Base-by-base conservation (phyloP, 2,113 vertebrate species). In the Leucoraja erinaceus region DNA sequence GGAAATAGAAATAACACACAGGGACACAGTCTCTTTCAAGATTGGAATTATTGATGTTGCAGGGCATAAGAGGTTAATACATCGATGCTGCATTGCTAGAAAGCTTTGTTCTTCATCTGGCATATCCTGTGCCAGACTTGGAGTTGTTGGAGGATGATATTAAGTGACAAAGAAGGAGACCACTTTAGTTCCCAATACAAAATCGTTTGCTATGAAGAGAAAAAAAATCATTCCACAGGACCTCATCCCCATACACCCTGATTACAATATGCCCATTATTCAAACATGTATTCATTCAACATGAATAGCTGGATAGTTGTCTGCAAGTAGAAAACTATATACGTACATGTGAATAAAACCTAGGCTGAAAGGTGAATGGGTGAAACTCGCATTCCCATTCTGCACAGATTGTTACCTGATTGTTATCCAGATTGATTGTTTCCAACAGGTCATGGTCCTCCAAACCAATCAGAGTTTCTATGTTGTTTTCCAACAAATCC, bases 401-500 rank as follows among this genome's bases (percentile, higher is more conserved):
- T 92, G 11, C 8, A 1, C 31, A 81, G 16, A n/a, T 74, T 72
- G 28, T 74, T 96, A 99, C 99, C 98, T 97, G 95, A 94, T 99
- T 99, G 5, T 96, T 94, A 93, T 99, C 96, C 1, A 99, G 95
- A 95, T 97, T 95, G 94, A 99, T 94, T 8, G 83, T 88, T 94
- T 97, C 96, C 20, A 99, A 95, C 0, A 97, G 93, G 18, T 95
- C 93, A 0, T 98, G 97, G 8, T 93, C 96, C 93, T 97, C 96
- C 81, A 99, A 95, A 47, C 98, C 98, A 84, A 95, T 94, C 18
- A 99, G 95, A 68, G 95, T 96, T 20, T 93, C 95, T 93, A 99
- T 98, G 93, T 94, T 94, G 95, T 99, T 99, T 70, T 93, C 86
- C 54, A 98, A 98, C 95, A 99, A 94, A 93, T 99, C 97, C 59